These are phyloP conservation scores for Centropristis striata DNA, from an alignment of 2,113 vertebrate species.

Conservation along the genomic window DNA sequence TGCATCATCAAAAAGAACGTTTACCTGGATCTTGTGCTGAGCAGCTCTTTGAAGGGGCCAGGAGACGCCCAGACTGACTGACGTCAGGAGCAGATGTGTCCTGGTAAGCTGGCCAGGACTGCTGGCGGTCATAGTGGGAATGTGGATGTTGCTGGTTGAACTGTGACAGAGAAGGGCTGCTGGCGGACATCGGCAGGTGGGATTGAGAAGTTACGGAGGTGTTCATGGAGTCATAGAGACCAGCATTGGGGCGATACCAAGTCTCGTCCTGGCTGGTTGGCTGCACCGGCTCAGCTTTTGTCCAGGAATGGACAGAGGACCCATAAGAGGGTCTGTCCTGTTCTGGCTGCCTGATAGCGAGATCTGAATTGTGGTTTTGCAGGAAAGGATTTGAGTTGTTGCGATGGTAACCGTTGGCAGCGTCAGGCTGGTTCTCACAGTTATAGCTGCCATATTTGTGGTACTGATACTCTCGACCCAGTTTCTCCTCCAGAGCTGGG, in stretches of 20 bases:
- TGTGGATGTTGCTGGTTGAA: constrained; percentile 56
- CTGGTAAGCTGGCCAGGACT: constrained; percentile 72
- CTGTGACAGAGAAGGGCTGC: constrained; percentile 50
- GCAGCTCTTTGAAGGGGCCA: constrained; percentile 28
- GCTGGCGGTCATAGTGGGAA: constrained; percentile 54
- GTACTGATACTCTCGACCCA: constrained; percentile 90
- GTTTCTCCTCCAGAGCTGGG: constrained; percentile 82
- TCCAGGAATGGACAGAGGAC: constrained; percentile 77
- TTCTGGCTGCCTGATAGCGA: constrained; percentile 30
- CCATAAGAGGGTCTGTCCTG: constrained; percentile 59
- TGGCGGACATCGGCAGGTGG: constrained; percentile 47
- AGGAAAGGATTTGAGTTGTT: constrained; percentile 7
- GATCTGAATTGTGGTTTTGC: constrained; percentile 52
- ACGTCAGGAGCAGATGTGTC: constrained; percentile 67
- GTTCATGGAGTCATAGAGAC: constrained; percentile 30
- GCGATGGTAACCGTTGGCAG: neutral
- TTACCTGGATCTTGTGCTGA: constrained; percentile 69
- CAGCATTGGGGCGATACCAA: neutral
- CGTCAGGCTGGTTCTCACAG: constrained; percentile 69
- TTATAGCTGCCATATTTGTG: constrained; percentile 86
- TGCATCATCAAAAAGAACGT: neutral
- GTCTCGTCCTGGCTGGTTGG: constrained; percentile 50
- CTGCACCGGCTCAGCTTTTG: constrained; percentile 62
- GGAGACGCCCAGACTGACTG: constrained; percentile 11
- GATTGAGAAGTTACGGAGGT: neutral